phyloP scores from a whole-genome alignment of 2,113 vertebrate genomes.

The Pontoporia blainvillei region DNA sequence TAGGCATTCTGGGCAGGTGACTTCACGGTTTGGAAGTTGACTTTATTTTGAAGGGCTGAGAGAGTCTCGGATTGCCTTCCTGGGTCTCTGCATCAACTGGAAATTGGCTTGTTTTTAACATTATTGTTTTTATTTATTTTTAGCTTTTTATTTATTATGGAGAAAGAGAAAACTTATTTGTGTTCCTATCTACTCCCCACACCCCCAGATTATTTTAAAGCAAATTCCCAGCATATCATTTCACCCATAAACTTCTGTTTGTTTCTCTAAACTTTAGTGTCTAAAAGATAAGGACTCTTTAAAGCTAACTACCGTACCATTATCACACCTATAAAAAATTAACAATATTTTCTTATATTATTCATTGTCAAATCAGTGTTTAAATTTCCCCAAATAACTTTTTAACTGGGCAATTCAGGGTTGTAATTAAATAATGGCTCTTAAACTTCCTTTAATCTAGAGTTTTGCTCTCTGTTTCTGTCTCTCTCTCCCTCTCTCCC shows the following conservation, averaged over 20 bases:
- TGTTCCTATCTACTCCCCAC: neutral
- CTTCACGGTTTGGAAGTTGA: neutral
- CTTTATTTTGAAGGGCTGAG: neutral
- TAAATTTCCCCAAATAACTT: neutral
- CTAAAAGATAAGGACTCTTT: neutral
- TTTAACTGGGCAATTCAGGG: neutral
- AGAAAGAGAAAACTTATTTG: neutral
- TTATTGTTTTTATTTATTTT: neutral
- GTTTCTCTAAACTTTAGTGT: neutral
- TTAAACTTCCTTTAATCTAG: neutral
- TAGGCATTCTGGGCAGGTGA: neutral
- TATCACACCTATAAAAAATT: neutral
- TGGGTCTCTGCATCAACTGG: neutral
- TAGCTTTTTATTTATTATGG: no score
- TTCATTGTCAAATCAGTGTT: neutral
- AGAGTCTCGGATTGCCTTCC: neutral
- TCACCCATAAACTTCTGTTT: neutral
- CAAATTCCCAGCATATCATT: neutral
- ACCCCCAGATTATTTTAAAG: neutral
- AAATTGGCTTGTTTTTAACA: neutral
- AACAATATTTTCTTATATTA: neutral
- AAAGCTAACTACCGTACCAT: neutral
- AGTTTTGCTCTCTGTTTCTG: neutral
- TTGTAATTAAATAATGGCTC: neutral
- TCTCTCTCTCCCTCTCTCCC: neutral